Conservation (phyloP, 2,113 vertebrate genomes). For the Motacilla tschutschensis region DNA sequence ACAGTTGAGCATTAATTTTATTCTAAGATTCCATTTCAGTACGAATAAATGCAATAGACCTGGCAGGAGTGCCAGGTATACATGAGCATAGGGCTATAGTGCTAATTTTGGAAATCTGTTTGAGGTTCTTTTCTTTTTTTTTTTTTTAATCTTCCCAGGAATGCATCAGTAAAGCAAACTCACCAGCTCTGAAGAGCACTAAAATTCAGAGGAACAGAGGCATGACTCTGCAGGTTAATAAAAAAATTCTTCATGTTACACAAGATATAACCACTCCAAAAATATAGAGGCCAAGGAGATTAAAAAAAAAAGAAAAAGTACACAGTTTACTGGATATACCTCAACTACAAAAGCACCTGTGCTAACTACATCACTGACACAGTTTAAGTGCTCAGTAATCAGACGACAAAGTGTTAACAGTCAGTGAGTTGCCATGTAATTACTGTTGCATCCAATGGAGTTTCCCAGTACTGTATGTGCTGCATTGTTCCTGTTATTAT, state of each 20-base stretch:
- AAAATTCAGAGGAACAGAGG: neutral
- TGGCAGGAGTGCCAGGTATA: neutral
- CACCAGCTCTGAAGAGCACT: neutral
- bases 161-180: neutral
- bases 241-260: neutral
- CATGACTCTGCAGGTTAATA: neutral
- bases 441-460: constrained; percentile 15
- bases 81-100: neutral
- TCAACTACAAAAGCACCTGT: neutral
- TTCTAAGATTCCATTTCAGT: constrained; percentile 16
- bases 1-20: constrained; percentile 16
- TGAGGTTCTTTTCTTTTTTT: neutral
- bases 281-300: neutral
- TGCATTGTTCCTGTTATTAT: constrained; percentile 43
- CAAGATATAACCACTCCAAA: neutral
- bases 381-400: neutral
- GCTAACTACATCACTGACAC: neutral
- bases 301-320: neutral
- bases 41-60: neutral
- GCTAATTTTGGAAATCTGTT: constrained; percentile 10
- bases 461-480: neutral
- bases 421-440: constrained; percentile 18
- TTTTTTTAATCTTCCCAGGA: neutral
- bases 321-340: neutral
- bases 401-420: constrained; percentile 48